Conservation (phyloP, 1,140 invertebrate genomes). For the Pantala flavescens region DNA sequence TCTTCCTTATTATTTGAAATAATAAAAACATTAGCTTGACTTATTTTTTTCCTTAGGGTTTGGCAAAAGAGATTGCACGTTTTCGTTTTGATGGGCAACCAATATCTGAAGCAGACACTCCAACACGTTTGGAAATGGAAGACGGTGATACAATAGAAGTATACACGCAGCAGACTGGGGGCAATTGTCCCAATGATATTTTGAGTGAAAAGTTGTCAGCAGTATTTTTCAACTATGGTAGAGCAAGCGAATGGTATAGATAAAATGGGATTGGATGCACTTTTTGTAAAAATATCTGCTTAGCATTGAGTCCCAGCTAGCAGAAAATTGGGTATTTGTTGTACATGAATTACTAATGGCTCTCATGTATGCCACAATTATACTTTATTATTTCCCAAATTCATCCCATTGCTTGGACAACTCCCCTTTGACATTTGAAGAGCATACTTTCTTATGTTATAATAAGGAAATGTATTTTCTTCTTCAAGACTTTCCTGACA, state of each 20-base stretch:
- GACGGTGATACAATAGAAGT: slow-evolving; percentile 93
- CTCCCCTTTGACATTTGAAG: background rate
- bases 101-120: slow-evolving; percentile 89
- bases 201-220: background rate
- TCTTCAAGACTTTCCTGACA: background rate
- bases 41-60: slow-evolving; percentile 46
- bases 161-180: slow-evolving; percentile 87
- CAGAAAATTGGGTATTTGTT: too few species aligned
- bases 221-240: background rate
- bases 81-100: slow-evolving; percentile 90
- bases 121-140: slow-evolving; percentile 82
- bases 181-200: slow-evolving; percentile 29
- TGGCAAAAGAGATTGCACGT: slow-evolving; percentile 76
- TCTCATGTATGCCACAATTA: background rate
- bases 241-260: too few species aligned
- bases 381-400: background rate
- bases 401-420: background rate
- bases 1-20: too few species aligned
- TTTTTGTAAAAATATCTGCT: too few species aligned
- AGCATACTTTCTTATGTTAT: background rate
- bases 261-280: too few species aligned
- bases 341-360: slow-evolving; percentile 2
- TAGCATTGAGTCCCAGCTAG: too few species aligned
- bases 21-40: too few species aligned
- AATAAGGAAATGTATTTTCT: slow-evolving; percentile 8